Evolutionary conservation across 2,888 invertebrate species (phyloP).

Genomic region (Drosophila phalerata): DNA sequence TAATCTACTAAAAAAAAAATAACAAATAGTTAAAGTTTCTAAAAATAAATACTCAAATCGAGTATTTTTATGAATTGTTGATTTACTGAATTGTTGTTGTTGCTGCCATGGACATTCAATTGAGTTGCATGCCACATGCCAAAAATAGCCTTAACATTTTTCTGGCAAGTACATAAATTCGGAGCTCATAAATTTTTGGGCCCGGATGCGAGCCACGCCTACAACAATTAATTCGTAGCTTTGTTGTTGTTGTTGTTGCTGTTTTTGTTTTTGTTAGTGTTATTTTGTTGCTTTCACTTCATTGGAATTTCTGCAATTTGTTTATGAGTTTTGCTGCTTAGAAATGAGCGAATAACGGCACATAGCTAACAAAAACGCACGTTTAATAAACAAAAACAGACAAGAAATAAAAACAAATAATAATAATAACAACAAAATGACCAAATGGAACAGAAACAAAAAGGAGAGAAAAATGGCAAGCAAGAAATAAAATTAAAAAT

Average conservation of each 20-base stretch:
- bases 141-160: constrained; percentile 28
- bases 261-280: background rate
- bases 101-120: constrained; percentile 1
- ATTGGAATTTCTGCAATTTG: constrained; percentile 50
- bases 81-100: background rate
- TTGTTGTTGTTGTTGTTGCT: background rate
- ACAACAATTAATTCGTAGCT: background rate
- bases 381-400: constrained; percentile 43
- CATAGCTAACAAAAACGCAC: constrained; percentile 27
- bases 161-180: constrained; percentile 32
- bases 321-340: constrained; percentile 36
- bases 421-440: constrained; percentile 20
- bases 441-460: constrained; percentile 25
- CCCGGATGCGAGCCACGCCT: constrained; percentile 23
- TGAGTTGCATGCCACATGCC: constrained; percentile 26
- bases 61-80: constrained; percentile 18
- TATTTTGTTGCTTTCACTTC: constrained; percentile 40
- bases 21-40: constrained; percentile 6
- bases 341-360: constrained; percentile 48
- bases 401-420: constrained; percentile 6
- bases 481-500: constrained; percentile 24
- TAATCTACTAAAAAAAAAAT: background rate
- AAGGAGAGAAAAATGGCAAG: constrained; percentile 1
- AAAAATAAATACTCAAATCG: constrained; percentile 8
- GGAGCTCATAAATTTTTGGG: constrained; percentile 24